Evolutionary conservation across 2,888 invertebrate genomes (phyloP), one percentile per base, ranked within the genome.

Genomic region (Altica lythri): DNA sequence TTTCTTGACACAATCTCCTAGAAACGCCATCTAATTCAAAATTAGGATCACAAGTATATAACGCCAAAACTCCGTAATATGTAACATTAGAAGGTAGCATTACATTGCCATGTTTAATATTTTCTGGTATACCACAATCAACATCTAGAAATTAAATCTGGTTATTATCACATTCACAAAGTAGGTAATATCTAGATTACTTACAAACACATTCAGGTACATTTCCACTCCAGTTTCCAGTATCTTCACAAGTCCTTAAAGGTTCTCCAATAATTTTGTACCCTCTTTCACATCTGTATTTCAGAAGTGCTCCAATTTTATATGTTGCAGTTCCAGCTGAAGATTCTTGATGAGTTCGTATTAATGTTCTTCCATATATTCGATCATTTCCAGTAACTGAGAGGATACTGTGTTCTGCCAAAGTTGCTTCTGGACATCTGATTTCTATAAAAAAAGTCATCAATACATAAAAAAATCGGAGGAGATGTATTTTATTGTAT

Each of bases 381-480:
- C 95, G 82, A 72, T 95, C 95, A 72, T 94, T 95, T 45, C 92
- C 92, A 0, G 93, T 92, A 22, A 94, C 90, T 0, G 93, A 92
- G 0, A 93, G 81, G 14, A 93, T 89, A 59, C 92, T 89, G 72
- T 93, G 92, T 18, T 89, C 86, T 0, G 94, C 89, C 18, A 92
- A 79, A 2, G 86, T 78, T 0, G 95, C 94, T 67, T 92, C 92
- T 0, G 88, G 82, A 68, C 95, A 95, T 47, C 94, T 85, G 61
- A 94, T 91, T 79, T 94, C 93, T 91, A 74, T 0, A 74, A 71
- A 49, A 47, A 47, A 51, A 25, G 29, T 32, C 22, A n/a, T 9
- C 12, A 9, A 4, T 17, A 9, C 9, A 9, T 1, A 19, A 46
- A 1, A 32, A 19, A 16, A 29, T 16, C 25, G 16, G 13, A 12